These are phyloP conservation scores for Gastrophysa polygoni DNA, from an alignment of 2,888 invertebrate species.

Conservation along the genomic window DNA sequence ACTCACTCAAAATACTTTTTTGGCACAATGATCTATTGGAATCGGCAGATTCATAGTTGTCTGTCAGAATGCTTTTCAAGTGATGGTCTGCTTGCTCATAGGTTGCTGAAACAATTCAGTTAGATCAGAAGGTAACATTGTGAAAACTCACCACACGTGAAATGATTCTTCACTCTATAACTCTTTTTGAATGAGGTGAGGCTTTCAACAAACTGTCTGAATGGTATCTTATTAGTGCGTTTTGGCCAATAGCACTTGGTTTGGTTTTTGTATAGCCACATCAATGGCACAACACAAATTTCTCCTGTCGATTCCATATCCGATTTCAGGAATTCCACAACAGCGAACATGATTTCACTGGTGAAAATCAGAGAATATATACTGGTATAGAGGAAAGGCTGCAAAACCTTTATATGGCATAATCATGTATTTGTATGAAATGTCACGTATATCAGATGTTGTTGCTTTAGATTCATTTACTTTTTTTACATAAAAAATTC, in stretches of 20 bases:
- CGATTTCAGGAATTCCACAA: constrained; percentile 1
- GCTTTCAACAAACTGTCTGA: constrained; percentile 5
- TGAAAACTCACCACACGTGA: not conserved
- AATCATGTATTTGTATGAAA: not conserved
- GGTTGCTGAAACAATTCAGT: not conserved
- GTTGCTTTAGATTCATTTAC: not conserved
- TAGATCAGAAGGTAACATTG: not conserved
- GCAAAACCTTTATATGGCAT: not conserved
- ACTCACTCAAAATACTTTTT: too few relatives aligned
- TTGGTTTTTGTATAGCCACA: constrained; percentile 3
- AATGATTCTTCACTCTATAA: not conserved
- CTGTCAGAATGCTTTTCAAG: not conserved
- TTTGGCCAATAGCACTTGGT: constrained; percentile 11
- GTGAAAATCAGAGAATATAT: not conserved
- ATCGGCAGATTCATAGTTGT: not conserved
- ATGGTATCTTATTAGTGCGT: not conserved
- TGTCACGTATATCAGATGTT: not conserved
- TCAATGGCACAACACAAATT: constrained; percentile 5
- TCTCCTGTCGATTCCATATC: not conserved
- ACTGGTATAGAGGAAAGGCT: not conserved
- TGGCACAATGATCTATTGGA: too few relatives aligned
- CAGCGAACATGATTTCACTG: constrained; percentile 7
- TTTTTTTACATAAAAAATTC: constrained; percentile 11
- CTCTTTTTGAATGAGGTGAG: constrained; percentile 2
- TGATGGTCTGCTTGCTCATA: not conserved